A percentile compares a stretch with the other conserved stretches of the same genome.
These are phyloP conservation scores for Leptobrachium leishanense DNA, from an alignment of 2,113 vertebrate species.

Conservation along the genomic window DNA sequence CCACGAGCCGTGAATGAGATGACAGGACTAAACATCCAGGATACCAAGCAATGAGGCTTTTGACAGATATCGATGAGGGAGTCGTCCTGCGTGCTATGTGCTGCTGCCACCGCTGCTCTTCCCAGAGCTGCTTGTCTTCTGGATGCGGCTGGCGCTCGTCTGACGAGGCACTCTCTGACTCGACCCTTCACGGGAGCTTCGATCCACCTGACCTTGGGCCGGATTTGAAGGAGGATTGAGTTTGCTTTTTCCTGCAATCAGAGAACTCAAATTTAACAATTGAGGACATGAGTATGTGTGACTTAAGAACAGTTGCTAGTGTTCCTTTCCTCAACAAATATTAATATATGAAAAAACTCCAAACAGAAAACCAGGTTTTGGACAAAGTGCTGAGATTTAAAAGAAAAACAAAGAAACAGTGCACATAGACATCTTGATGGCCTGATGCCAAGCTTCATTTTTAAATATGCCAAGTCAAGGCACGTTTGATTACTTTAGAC, in stretches of 20 bases:
- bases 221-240: slow-evolving; percentile 50
- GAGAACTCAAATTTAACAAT: not conserved
- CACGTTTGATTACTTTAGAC: no score
- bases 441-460: no score
- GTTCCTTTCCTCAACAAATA: not conserved
- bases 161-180: slow-evolving; percentile 81
- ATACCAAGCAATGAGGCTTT: no score
- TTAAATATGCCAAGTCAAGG: no score
- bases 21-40: no score
- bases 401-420: no score
- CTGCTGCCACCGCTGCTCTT: slow-evolving; percentile 78
- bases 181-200: slow-evolving; percentile 69
- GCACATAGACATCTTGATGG: no score
- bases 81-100: slow-evolving; percentile 26
- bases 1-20: no score
- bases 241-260: slow-evolving; percentile 75
- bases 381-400: no score
- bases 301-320: slow-evolving; percentile 10
- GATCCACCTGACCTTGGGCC: slow-evolving; percentile 64
- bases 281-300: not conserved
- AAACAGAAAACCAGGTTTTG: no score
- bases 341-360: slow-evolving; percentile 23
- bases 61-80: no score
- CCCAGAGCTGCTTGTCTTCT: slow-evolving; percentile 71
- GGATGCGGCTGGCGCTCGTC: slow-evolving; percentile 74